These are phyloP conservation scores for Mimachlamys varia DNA, from an alignment of 2,888 invertebrate genomes.

Conservation along the genomic window DNA sequence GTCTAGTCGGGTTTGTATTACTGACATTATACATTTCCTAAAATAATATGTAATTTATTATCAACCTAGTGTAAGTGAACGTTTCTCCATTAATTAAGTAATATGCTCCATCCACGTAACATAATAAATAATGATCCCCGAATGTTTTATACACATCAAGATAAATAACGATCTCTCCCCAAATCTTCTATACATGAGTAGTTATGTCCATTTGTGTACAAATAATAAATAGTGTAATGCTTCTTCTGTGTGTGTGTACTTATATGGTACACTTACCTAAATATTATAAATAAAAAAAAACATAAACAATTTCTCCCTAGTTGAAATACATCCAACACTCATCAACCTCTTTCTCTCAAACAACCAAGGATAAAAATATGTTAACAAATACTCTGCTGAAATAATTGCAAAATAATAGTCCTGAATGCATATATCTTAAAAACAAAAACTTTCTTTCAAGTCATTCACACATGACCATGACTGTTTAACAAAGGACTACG, in stretches of 20 bases:
- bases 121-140: not conserved
- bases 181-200: not conserved
- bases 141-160: not conserved
- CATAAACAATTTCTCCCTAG: not conserved
- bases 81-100: not conserved
- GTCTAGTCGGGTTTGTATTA: not conserved
- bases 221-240: slow-evolving; percentile 3
- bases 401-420: not conserved
- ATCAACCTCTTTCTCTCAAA: not conserved
- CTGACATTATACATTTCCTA: not conserved
- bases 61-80: not conserved
- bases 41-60: not conserved
- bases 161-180: not conserved
- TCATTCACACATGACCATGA: not conserved
- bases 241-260: not conserved
- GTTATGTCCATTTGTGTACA: not conserved
- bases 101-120: not conserved
- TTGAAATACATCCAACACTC: not conserved
- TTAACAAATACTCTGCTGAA: not conserved
- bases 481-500: not conserved
- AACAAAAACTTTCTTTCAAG: not conserved
- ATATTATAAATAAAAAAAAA: not conserved
- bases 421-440: not conserved
- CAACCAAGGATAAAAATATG: not conserved
- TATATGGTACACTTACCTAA: not conserved